phyloP scores from a whole-genome alignment of 2,888 invertebrate genomes.

The Cotesia congregata region DNA sequence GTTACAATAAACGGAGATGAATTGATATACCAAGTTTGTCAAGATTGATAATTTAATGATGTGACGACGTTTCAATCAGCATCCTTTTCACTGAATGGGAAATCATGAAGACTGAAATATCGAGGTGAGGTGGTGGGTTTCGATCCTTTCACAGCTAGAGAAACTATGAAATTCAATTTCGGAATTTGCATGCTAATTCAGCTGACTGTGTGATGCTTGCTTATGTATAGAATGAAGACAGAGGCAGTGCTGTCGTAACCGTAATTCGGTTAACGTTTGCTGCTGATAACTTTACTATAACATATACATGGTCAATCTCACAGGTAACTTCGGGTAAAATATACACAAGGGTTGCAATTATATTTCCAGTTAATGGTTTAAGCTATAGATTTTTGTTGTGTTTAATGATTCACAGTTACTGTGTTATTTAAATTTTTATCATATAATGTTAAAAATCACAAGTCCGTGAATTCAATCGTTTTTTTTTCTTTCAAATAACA shows the following conservation, averaged over 20 bases:
- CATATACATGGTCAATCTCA: slow-evolving; percentile 54
- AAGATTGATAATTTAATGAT: slow-evolving; percentile 17
- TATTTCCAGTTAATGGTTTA: slow-evolving; percentile 29
- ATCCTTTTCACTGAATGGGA: slow-evolving; percentile 21
- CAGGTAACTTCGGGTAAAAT: slow-evolving; percentile 38
- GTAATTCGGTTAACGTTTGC: slow-evolving; percentile 61
- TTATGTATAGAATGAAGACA: slow-evolving; percentile 60
- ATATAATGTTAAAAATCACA: too few relatives aligned
- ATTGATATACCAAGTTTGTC: neutral
- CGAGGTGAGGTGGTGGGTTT: slow-evolving; percentile 19
- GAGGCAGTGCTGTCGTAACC: slow-evolving; percentile 56
- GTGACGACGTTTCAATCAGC: slow-evolving; percentile 31
- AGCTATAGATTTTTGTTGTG: neutral
- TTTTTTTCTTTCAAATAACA: too few relatives aligned
- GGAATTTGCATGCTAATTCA: slow-evolving; percentile 65
- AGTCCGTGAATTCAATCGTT: too few relatives aligned
- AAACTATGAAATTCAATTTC: slow-evolving; percentile 68
- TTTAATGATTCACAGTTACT: neutral
- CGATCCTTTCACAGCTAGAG: slow-evolving; percentile 59
- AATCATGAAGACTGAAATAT: slow-evolving; percentile 27
- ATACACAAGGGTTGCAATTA: slow-evolving; percentile 42
- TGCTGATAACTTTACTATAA: slow-evolving; percentile 59
- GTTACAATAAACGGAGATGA: neutral
- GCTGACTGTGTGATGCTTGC: slow-evolving; percentile 50
- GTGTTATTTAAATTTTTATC: neutral